Evolutionary conservation across 2,888 invertebrate species (phyloP).

Genomic region (Megaustenia siamemsis): DNA sequence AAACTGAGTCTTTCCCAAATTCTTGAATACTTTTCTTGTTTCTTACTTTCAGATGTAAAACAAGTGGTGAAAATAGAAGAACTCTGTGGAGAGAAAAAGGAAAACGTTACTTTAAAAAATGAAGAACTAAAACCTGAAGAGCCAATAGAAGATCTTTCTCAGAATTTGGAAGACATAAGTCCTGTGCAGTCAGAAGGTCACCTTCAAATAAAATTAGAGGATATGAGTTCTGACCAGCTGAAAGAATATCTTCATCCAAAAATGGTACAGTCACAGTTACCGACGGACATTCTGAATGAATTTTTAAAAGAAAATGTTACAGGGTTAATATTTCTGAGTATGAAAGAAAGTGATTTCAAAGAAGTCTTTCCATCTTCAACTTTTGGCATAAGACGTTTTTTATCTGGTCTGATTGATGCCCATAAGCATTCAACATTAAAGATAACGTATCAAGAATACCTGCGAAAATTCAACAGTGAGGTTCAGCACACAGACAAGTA

Average conservation of each 20-base stretch:
- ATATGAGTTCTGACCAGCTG: slow-evolving; percentile 2
- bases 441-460: not conserved
- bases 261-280: not conserved
- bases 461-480: slow-evolving; percentile 21
- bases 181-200: too few species aligned
- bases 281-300: slow-evolving; percentile 8
- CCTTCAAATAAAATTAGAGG: slow-evolving; percentile 4
- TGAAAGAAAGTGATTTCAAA: slow-evolving; percentile 43
- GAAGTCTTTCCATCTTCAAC: slow-evolving; percentile 27
- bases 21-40: not conserved
- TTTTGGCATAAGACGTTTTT: slow-evolving; percentile 29
- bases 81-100: too few species aligned
- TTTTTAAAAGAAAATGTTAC: slow-evolving; percentile 41
- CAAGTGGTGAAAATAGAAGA: not conserved
- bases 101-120: too few species aligned
- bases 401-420: slow-evolving; percentile 21
- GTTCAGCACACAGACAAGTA: slow-evolving; percentile 41
- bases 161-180: too few species aligned
- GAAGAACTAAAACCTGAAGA: too few species aligned
- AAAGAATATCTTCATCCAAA: slow-evolving; percentile 35
- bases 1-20: too few species aligned
- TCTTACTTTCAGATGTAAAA: not conserved
- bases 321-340: slow-evolving; percentile 41
- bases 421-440: too few species aligned
- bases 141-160: too few species aligned